These are phyloP conservation scores for Mobula birostris DNA, from an alignment of 2,113 vertebrate species.

Conservation along the genomic window DNA sequence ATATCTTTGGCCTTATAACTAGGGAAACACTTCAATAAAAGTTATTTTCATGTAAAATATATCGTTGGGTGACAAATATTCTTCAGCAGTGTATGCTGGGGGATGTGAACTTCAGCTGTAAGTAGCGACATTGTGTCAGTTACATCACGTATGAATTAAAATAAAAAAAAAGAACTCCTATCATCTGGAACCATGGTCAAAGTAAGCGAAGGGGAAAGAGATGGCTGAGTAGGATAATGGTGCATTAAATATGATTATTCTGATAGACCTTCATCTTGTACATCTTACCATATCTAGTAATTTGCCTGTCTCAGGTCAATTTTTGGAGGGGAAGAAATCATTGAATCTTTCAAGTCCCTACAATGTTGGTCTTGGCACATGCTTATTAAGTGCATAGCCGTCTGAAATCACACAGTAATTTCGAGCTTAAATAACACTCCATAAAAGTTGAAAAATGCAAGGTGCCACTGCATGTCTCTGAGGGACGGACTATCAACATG, in stretches of 20 bases:
- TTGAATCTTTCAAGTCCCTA: slow-evolving; percentile 27
- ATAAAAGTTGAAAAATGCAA: slow-evolving; percentile 21
- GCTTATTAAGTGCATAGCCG: slow-evolving; percentile 33
- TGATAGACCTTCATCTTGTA: slow-evolving; percentile 13
- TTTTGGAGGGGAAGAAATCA: slow-evolving; percentile 33
- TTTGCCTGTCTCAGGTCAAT: slow-evolving; percentile 31
- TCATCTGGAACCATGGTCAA: slow-evolving; percentile 23
- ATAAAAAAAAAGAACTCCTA: neutral
- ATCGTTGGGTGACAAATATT: slow-evolving; percentile 2
- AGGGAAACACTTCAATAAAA: neutral
- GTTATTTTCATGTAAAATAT: slow-evolving; percentile 21
- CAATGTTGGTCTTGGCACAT: slow-evolving; percentile 31
- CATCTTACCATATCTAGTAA: slow-evolving; percentile 22
- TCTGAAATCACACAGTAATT: slow-evolving; percentile 29
- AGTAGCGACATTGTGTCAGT: slow-evolving; percentile 11
- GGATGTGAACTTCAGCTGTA: neutral
- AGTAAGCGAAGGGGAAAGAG: slow-evolving; percentile 25
- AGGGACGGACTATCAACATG: neutral
- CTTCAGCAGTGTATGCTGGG: neutral
- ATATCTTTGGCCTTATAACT: neutral
- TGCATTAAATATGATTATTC: slow-evolving; percentile 37
- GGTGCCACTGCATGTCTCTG: neutral
- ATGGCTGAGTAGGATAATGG: slow-evolving; percentile 22
- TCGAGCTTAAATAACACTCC: neutral
- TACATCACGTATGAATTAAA: slow-evolving; percentile 24